Percentiles rank a stretch among this genome's conserved stretches.
These are phyloP conservation scores for Trachelus iudaicus DNA, from an alignment of 2,888 invertebrate genomes.

Conservation along the genomic window DNA sequence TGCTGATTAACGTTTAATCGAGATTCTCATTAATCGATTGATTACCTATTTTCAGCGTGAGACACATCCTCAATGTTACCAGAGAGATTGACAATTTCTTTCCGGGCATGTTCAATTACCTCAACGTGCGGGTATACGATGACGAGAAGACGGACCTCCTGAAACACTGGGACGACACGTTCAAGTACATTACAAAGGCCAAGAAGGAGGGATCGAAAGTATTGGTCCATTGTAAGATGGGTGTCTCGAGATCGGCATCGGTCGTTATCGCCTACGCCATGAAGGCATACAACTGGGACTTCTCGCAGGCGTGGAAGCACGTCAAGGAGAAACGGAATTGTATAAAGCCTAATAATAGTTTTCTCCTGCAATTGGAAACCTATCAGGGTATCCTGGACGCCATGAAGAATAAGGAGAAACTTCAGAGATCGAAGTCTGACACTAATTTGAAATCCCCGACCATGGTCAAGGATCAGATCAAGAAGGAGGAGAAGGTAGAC, in stretches of 20 bases:
- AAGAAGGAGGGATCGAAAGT: conserved; percentile 92
- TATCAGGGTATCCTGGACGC: conserved; percentile 97
- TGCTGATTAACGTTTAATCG: not conserved
- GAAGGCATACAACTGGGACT: conserved; percentile 96
- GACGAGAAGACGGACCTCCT: conserved; percentile 96
- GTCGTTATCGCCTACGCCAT: conserved; percentile 98
- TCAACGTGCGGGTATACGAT: conserved; percentile 96
- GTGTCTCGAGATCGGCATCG: conserved; percentile 96
- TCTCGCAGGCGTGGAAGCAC: conserved; percentile 87
- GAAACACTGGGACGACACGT: conserved; percentile 98
- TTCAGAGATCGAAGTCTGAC: conserved; percentile 93
- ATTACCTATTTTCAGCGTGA: conserved; percentile 76
- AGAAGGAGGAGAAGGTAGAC: conserved; percentile 48
- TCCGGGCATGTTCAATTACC: conserved; percentile 95
- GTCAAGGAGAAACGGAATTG: conserved; percentile 92
- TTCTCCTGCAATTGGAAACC: conserved; percentile 92
- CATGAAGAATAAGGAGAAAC: conserved; percentile 93
- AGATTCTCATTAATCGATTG: not conserved
- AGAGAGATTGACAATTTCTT: conserved; percentile 99
- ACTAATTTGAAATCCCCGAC: conserved; percentile 85
- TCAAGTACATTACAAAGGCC: conserved; percentile 94
- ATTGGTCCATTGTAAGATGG: conserved; percentile 99
- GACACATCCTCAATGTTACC: conserved; percentile 97
- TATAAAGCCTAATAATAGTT: conserved; percentile 96
- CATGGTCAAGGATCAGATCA: conserved; percentile 57